These are phyloP conservation scores for Lanistes nyassanus DNA, from an alignment of 1,140 invertebrate species.

Conservation along the genomic window DNA sequence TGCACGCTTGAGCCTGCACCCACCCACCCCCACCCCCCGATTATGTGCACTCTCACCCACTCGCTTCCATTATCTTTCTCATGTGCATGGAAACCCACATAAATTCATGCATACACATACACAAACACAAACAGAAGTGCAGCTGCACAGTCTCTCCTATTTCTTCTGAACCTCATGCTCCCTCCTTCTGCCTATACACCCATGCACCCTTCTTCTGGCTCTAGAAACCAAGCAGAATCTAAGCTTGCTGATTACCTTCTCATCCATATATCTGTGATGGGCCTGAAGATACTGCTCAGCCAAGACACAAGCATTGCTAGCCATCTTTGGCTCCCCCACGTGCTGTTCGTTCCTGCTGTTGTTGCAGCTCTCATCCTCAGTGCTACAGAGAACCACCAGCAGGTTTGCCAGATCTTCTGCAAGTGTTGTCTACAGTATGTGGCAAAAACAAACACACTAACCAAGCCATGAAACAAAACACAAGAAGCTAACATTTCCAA, in stretches of 20 bases:
- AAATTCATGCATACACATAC: not conserved
- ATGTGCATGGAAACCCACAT: not conserved
- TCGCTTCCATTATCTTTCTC: no score
- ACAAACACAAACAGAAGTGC: no score
- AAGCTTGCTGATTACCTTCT: constrained; percentile 13
- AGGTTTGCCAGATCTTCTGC: constrained; percentile 22
- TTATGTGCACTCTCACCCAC: no score
- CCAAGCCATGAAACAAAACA: not conserved
- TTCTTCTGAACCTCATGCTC: no score
- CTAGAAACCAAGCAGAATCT: constrained; percentile 25
- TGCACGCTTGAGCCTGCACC: no score
- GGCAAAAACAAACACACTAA: not conserved
- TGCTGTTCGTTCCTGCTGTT: not conserved
- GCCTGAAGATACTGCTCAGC: constrained; percentile 9
- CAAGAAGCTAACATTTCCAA: no score
- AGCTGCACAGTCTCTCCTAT: no score
- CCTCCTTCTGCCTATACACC: no score
- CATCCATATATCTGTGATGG: constrained; percentile 5
- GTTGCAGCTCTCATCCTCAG: not conserved
- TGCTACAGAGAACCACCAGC: constrained; percentile 14
- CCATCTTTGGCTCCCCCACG: not conserved
- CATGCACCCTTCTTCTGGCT: no score
- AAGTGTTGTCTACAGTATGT: constrained; percentile 15
- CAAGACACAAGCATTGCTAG: not conserved
- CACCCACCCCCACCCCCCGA: no score